phyloP scores from a whole-genome alignment of 2,113 vertebrate genomes.

The Jaculus jaculus region DNA sequence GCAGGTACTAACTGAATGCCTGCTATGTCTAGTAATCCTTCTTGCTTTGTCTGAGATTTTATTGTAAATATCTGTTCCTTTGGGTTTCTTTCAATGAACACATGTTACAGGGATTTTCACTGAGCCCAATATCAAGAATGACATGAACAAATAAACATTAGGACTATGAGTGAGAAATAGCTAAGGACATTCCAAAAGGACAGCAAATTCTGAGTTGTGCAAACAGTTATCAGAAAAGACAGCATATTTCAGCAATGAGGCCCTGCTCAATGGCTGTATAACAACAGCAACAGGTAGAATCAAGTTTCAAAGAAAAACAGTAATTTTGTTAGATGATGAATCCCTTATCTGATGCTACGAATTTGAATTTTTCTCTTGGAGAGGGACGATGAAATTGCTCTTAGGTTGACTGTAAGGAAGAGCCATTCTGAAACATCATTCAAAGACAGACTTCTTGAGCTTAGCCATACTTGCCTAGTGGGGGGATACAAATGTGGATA shows the following conservation, averaged over 20 bases:
- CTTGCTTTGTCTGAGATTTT: neutral
- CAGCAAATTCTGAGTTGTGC: neutral
- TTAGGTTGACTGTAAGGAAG: neutral
- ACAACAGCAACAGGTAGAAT: neutral
- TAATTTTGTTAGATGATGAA: neutral
- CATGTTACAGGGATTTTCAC: neutral
- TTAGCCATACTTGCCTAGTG: neutral
- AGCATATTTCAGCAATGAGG: neutral
- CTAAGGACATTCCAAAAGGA: neutral
- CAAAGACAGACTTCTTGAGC: neutral
- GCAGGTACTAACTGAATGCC: neutral
- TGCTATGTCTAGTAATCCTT: neutral
- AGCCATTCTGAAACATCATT: neutral
- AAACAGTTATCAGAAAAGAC: neutral
- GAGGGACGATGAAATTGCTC: neutral
- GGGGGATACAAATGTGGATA: neutral
- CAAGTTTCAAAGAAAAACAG: neutral
- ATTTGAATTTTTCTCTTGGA: neutral
- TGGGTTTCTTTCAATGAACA: neutral
- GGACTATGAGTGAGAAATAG: neutral
- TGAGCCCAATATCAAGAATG: neutral
- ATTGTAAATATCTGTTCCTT: neutral
- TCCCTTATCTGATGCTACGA: neutral
- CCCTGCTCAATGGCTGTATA: neutral
- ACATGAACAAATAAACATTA: neutral